Base-by-base conservation (phyloP, 2,113 vertebrate species). In the Forbesichthys agassizii region DNA sequence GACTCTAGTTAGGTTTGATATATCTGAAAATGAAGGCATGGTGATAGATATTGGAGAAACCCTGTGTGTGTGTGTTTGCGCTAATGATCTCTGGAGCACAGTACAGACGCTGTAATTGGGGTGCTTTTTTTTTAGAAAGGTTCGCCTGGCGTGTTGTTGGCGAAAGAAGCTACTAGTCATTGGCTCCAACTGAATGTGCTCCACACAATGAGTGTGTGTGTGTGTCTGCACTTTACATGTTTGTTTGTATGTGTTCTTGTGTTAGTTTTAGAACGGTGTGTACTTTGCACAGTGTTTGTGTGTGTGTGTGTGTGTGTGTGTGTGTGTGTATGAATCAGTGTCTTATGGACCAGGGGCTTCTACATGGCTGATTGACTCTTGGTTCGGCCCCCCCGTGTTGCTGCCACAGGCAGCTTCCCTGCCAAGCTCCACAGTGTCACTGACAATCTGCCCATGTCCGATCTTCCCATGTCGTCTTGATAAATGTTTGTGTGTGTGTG, bases 401-500 rank as follows among this genome's bases (percentile, higher is more conserved):
- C 81, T 84, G 86, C 82, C 86, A 77, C 74, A 80, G 80, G 74
- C 75, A 87, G 81, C 81, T 80, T 86, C 79, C 86, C 84, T 84
- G 80, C 84, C 56, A 79, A 85, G 85, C 86, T 84, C 69, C 75
- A 65, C 73, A 74, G 78, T 88, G 89, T 88, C 89, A 88, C 86
- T 79, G 82, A 86, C 78, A 89, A 90, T 88, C 86, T 90, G 85
- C 78, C 85, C 81, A 83, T 83, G 82, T 84, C 65, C n/a, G n/a
- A 90, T 88, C 86, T 90, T 84, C 78, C 85, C 81, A 83, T 83
- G 82, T 84, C 65, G 61, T 54, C 66, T 76, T 89, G 89, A 90
- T 88, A 82, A 86, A 79, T 85, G 77, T 81, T 82, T 84, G 68
- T 67, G 66, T 53, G 10, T 69, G 61, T 70, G 58, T n/a, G n/a